Conservation (phyloP, 1,140 invertebrate species). For the Temnothorax nylanderi region DNA sequence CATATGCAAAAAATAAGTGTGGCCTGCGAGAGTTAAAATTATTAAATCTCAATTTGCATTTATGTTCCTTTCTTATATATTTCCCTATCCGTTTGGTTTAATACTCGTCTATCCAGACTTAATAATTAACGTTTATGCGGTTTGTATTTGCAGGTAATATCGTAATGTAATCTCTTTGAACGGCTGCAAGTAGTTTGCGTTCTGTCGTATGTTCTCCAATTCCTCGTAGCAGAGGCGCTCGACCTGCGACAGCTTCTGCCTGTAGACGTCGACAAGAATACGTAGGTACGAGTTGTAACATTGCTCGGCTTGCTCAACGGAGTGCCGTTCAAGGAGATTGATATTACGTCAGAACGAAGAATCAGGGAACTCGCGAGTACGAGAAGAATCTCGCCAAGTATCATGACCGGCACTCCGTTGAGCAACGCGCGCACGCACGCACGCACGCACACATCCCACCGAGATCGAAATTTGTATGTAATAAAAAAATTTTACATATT, state of each 20-base stretch:
- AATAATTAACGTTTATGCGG: background rate
- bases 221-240: constrained; percentile 75
- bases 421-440: too few relatives aligned
- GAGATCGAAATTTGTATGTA: constrained; percentile 41
- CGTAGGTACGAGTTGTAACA: constrained; percentile 70
- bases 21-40: too few relatives aligned
- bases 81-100: background rate
- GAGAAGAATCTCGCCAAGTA: constrained; percentile 74
- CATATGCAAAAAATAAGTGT: too few relatives aligned
- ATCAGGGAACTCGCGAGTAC: constrained; percentile 66
- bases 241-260: constrained; percentile 68
- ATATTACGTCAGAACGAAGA: constrained; percentile 46
- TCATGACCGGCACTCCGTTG: constrained; percentile 62
- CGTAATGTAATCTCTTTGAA: constrained; percentile 70
- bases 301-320: constrained; percentile 68
- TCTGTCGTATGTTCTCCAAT: constrained; percentile 71
- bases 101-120: background rate
- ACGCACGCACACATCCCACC: background rate
- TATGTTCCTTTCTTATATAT: background rate
- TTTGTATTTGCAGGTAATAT: constrained; percentile 17
- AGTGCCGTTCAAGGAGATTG: constrained; percentile 58
- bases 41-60: too few relatives aligned
- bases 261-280: constrained; percentile 68
- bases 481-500: constrained; percentile 41
- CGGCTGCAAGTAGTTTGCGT: constrained; percentile 65